Percentiles rank a stretch among this genome's conserved stretches.
Evolutionary conservation across 2,888 invertebrate genomes (phyloP).

Genomic region (Muscina levida): DNA sequence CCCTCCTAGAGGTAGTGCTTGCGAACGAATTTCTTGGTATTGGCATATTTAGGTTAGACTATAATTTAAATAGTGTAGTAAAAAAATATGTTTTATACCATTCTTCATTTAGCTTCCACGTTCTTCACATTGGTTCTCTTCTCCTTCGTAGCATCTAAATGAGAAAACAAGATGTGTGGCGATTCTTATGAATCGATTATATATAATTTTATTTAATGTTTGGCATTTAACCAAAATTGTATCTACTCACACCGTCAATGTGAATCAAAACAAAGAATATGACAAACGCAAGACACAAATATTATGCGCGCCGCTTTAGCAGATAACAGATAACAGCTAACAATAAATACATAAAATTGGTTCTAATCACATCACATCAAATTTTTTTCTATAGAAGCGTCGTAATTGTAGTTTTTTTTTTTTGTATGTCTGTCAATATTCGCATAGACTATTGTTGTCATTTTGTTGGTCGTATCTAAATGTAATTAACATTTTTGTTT

Average conservation of each 20-base stretch:
- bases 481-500: no score
- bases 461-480: no score
- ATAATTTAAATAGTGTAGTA: constrained; percentile 6
- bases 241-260: constrained; percentile 37
- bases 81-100: no score
- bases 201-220: constrained; percentile 19
- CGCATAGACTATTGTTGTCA: no score
- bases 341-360: no score
- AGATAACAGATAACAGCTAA: constrained; percentile 16
- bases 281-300: background rate
- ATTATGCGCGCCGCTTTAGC: no score
- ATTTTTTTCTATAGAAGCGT: no score
- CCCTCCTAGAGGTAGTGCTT: no score
- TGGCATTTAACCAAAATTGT: constrained; percentile 62
- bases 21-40: no score
- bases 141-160: background rate
- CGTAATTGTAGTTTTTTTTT: no score
- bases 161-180: background rate
- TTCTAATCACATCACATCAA: no score
- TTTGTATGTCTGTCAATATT: no score
- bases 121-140: constrained; percentile 7
- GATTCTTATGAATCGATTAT: background rate
- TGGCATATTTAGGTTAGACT: background rate
- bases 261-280: constrained; percentile 49
- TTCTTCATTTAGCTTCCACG: background rate